Evolutionary conservation across 2,888 invertebrate genomes (phyloP), one percentile per base, ranked within the genome.

Genomic region (Lasioglossum oenotherae): DNA sequence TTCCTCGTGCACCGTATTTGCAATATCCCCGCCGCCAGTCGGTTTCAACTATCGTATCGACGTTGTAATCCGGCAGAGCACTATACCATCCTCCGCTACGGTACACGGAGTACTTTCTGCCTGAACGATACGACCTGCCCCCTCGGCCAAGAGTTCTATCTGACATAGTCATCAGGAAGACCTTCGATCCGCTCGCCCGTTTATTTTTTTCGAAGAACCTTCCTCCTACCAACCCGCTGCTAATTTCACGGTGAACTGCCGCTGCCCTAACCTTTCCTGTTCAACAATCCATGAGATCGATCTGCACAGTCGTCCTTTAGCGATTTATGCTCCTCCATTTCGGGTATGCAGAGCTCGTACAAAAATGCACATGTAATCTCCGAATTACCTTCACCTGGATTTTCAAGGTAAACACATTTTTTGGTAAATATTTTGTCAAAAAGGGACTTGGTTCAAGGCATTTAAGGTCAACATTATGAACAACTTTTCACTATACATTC

Each of bases 31-130:
- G 53, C 71, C 44, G 12, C 44, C 60, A 72, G 74, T 78, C 84
- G 84, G 72, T 84, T 84, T 84, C 84, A 72, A 83, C 84, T 49
- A 81, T 80, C 60, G 82, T 49, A 80, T 77, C 82, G 84, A 84
- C 74, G 77, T 81, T 77, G 84, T 84, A 84, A 84, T 82, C 82
- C 82, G 27, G 46, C 12, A 44, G 46, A 44, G 19, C 53, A 57
- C 72, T 73, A 44, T 81, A 35, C 73, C 44, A 38, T 38, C 27
- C 23, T 44, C n/a, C 57, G 71, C 74, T 53, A 23, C 49, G 41
- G 31, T 57, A 64, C 64, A 78, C 71, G 53, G 23, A 74, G 35
- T 35, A 44, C 49, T 69, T 60, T 71, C 71, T 38, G 74, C 72
- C 77, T 41, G 84, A 12, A 53, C 84, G 53, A 79, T 76, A 57